phyloP scores from a whole-genome alignment of 1,140 invertebrate species.

The Cardiocondyla obscurior region DNA sequence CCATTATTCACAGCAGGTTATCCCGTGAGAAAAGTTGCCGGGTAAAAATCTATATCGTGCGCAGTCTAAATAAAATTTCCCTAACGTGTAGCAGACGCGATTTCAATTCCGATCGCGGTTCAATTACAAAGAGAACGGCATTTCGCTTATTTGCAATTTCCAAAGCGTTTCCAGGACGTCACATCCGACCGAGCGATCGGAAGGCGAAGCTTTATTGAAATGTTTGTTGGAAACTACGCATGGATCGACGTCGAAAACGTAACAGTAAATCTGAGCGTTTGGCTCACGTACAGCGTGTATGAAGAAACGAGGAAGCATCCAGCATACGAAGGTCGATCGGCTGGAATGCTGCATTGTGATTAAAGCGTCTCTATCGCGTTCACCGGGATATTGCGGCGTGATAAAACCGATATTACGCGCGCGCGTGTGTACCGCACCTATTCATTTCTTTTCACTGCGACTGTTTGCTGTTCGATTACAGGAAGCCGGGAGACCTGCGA shows the following conservation, averaged over 20 bases:
- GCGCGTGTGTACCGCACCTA: not conserved
- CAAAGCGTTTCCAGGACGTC: not conserved
- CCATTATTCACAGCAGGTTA: not conserved
- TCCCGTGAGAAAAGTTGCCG: not conserved
- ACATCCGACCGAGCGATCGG: not conserved
- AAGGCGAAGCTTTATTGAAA: not conserved
- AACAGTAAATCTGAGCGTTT: conserved; percentile 13
- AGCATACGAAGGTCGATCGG: conserved; percentile 24
- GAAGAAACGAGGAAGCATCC: conserved; percentile 26
- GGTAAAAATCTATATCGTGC: not conserved
- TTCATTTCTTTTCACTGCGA: not conserved
- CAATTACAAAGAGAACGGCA: not conserved
- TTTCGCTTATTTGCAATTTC: not conserved
- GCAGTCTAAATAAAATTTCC: not conserved
- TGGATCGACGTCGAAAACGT: conserved; percentile 5
- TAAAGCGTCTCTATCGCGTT: conserved; percentile 24
- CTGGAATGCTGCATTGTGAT: conserved; percentile 44
- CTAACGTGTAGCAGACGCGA: not conserved
- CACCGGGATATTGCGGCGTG: not conserved
- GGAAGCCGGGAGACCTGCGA: conserved; percentile 80
- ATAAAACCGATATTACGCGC: conserved; percentile 32
- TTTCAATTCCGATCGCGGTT: not conserved
- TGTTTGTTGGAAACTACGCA: not conserved
- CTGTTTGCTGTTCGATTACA: conserved; percentile 60
- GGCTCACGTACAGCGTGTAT: conserved; percentile 28